Percentiles rank a stretch among this genome's conserved stretches.
These are phyloP conservation scores for Matsumyia berberina DNA, from an alignment of 2,888 invertebrate species.

Conservation along the genomic window DNA sequence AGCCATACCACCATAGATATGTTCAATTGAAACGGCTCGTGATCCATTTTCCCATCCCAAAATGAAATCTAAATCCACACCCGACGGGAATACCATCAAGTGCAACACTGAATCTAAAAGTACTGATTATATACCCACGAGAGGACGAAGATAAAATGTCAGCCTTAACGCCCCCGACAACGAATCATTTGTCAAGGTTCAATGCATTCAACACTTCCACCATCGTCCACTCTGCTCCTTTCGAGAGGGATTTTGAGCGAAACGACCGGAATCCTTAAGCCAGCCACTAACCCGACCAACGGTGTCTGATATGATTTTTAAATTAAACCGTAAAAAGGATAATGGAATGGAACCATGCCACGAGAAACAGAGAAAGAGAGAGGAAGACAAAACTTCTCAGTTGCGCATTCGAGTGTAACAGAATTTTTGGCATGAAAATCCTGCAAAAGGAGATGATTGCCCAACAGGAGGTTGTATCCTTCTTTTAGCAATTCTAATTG, in stretches of 20 bases:
- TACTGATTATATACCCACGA: slow-evolving; percentile 39
- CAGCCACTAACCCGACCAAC: slow-evolving; percentile 70
- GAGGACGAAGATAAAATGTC: slow-evolving; percentile 51
- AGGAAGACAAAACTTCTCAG: neutral
- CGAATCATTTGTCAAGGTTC: slow-evolving; percentile 58
- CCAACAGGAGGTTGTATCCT: slow-evolving; percentile 52
- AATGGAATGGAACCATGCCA: slow-evolving; percentile 64
- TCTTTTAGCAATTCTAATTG: slow-evolving; percentile 79
- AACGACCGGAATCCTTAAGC: slow-evolving; percentile 58
- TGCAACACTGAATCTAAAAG: neutral
- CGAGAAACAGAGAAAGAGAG: neutral
- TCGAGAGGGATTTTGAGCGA: slow-evolving; percentile 41
- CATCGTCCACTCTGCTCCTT: neutral
- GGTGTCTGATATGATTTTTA: slow-evolving; percentile 75
- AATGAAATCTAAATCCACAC: no score
- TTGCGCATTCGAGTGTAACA: slow-evolving; percentile 67
- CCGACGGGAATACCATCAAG: neutral
- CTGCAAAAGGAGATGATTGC: slow-evolving; percentile 53
- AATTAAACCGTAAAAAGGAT: slow-evolving; percentile 76
- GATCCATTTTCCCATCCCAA: no score
- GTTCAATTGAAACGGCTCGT: no score
- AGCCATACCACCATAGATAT: no score
- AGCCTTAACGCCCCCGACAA: no score
- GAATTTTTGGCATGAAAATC: slow-evolving; percentile 71
- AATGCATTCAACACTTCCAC: slow-evolving; percentile 33